These are phyloP conservation scores for Typhlomys cinereus DNA, from an alignment of 2,113 vertebrate species.

Conservation along the genomic window DNA sequence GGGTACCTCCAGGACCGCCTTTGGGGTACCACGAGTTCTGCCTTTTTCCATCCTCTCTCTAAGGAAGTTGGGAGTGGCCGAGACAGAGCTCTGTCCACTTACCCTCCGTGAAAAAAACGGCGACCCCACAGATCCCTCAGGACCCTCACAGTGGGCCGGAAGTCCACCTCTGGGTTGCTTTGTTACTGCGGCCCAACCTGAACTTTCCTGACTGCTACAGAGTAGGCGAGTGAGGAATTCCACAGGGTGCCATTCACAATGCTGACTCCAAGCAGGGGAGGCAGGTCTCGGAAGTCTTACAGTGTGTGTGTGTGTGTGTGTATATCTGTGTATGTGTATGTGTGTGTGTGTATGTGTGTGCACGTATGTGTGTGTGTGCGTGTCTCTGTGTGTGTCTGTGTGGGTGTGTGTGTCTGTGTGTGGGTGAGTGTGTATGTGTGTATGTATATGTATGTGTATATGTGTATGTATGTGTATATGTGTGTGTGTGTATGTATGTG, in stretches of 20 bases:
- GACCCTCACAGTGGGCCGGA: background rate
- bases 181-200: background rate
- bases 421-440: no score
- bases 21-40: no score
- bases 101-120: accelerated
- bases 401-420: background rate
- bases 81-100: accelerated
- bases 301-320: no score
- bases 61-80: accelerated
- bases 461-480: background rate
- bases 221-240: background rate
- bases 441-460: background rate
- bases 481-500: background rate
- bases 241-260: background rate
- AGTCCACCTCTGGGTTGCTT: background rate
- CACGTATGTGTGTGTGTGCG: no score
- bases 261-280: no score
- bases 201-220: background rate
- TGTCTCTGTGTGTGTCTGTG: no score
- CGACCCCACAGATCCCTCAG: no score
- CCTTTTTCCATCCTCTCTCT: accelerated
- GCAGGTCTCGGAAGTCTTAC: background rate
- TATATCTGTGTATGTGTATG: no score
- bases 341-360: no score
- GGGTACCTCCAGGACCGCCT: no score